Evolutionary conservation across 1,140 invertebrate species (phyloP).

Genomic region (Lordiphosa collinella): DNA sequence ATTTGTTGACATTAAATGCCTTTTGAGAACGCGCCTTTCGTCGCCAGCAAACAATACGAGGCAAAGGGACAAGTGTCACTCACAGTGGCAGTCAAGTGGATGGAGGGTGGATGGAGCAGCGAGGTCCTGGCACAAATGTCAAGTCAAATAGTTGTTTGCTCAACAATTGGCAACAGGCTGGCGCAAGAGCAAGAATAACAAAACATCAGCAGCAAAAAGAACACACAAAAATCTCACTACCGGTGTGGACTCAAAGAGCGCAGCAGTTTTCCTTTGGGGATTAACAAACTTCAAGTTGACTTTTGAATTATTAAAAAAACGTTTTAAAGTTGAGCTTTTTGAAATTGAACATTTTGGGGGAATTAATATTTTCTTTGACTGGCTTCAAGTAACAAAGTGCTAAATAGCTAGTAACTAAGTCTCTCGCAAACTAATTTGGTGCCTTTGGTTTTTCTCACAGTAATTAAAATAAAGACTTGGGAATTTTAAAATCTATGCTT

Average conservation of each 20-base stretch:
- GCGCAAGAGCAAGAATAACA: background rate
- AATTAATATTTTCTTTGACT: too few species aligned
- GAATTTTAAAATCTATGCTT: too few species aligned
- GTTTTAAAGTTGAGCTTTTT: too few species aligned
- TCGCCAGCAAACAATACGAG: conserved; percentile 5
- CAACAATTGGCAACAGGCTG: conserved; percentile 65
- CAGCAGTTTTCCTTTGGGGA: background rate
- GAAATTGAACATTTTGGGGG: too few species aligned
- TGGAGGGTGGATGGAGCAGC: conserved; percentile 8
- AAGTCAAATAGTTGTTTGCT: conserved; percentile 57
- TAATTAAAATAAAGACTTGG: too few species aligned
- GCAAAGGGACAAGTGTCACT: conserved; percentile 36
- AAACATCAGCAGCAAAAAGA: background rate
- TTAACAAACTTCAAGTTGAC: too few species aligned
- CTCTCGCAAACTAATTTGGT: too few species aligned
- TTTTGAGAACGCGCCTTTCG: conserved; percentile 13
- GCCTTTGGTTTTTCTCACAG: too few species aligned
- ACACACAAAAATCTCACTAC: background rate
- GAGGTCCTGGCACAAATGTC: conserved; percentile 23
- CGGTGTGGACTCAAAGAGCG: conserved; percentile 5
- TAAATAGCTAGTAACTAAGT: too few species aligned
- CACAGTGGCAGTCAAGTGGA: conserved; percentile 55
- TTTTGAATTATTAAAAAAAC: background rate
- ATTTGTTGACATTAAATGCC: conserved; percentile 69
- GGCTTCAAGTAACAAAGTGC: too few species aligned